Base-by-base conservation (phyloP, 2,888 invertebrate species). In the Ennomos fuscantarius region DNA sequence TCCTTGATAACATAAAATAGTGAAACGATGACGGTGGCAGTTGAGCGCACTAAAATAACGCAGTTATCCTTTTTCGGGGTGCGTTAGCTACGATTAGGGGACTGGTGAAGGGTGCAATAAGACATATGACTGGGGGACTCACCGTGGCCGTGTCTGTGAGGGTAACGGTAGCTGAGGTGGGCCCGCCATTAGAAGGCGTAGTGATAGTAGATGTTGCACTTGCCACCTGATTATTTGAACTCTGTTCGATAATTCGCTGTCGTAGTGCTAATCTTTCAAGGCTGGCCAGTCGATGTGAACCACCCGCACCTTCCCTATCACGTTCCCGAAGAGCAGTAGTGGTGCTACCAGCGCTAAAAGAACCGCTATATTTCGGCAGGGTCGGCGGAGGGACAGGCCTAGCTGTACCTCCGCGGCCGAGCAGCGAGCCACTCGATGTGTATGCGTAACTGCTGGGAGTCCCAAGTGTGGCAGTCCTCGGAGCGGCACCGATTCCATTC, bases 211-310 rank as follows among this genome's bases (percentile, higher is more conserved):
- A 49, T 45, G 74, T 63, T 36, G 76, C 66, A 56, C 68, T 70
- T 34, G 83, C 67, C 79, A 92, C 90, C 82, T 93, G 93, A 81
- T 93, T 93, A 76, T 93, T 93, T 9, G 92, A 73, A 78, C 72
- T 91, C 66, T 95, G 95, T 79, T 96, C 96, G 78, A 96, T 95
- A 74, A 96, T 95, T 79, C 96, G 95, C 85, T 97, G 97, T 60
- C 96, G 93, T 70, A 96, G 94, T 44, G 97, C 97, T 78, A 97
- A 93, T 80, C 96, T 94, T 86, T 97, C 97, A 65, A 97, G 93
- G 81, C 96, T 96, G 53, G 96, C 96, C 71, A 97, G 93, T 64
- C 95, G 93, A 87, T 96, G 97, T 53, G 96, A 96, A 73, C 96
- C 95, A 70, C 95, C 95, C 64, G 94, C 90, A 70, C 94, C 94